Conservation (phyloP, 2,113 vertebrate genomes). For the Xerus inauris region DNA sequence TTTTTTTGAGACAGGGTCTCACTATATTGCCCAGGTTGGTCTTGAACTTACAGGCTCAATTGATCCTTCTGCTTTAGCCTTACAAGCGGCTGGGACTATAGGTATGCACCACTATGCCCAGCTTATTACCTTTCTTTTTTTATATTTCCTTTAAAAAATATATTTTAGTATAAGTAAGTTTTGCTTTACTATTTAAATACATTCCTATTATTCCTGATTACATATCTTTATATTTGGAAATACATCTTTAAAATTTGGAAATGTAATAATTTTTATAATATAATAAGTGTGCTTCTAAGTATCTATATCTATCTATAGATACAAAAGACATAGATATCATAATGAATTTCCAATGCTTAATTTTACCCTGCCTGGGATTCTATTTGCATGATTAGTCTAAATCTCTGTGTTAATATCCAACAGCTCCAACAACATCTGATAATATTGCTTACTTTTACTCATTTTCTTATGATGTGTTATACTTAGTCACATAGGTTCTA, state of each 20-base stretch:
- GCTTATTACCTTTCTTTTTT: neutral
- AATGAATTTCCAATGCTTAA: neutral
- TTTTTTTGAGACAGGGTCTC: neutral
- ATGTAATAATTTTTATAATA: neutral
- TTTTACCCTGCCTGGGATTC: neutral
- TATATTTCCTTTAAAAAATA: constrained; percentile 2
- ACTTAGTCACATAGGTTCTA: neutral
- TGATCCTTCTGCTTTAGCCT: neutral
- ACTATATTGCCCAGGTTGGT: neutral
- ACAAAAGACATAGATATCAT: neutral
- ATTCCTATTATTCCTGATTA: neutral
- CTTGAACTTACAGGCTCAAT: neutral
- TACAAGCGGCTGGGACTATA: too few species aligned
- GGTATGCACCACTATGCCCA: neutral
- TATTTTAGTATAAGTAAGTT: constrained; percentile 4
- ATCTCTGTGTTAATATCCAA: neutral
- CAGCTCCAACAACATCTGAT: neutral
- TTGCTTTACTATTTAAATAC: neutral
- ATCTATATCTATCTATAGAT: neutral
- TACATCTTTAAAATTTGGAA: neutral
- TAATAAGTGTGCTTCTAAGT: neutral
- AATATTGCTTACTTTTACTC: neutral
- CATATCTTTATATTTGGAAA: neutral
- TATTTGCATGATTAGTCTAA: neutral
- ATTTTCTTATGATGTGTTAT: neutral